A percentile compares a stretch with the other conserved stretches of the same genome.
These are phyloP conservation scores for Nyctalus aviator DNA, from an alignment of 2,797 vertebrate species.

Conservation along the genomic window DNA sequence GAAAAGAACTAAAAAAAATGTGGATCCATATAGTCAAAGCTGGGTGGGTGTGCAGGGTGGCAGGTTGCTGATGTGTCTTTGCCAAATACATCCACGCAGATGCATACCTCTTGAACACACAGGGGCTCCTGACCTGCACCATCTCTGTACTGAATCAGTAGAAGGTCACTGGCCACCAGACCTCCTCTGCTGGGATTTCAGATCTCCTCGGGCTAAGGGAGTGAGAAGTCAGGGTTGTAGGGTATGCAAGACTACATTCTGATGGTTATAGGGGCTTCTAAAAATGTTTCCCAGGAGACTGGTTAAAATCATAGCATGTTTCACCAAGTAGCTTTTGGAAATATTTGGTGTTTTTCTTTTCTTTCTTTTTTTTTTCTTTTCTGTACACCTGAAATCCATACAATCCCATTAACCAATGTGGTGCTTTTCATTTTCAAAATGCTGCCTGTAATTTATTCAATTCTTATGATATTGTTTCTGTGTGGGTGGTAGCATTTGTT, in stretches of 20 bases:
- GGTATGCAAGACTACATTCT: background rate
- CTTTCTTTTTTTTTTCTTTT: background rate
- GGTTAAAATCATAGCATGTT: background rate
- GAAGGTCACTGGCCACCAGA: background rate
- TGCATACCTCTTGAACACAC: rapidly evolving
- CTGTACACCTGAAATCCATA: background rate
- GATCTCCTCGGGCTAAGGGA: background rate
- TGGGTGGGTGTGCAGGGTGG: background rate
- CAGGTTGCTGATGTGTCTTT: too few species aligned
- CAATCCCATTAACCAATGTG: background rate
- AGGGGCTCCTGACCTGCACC: background rate
- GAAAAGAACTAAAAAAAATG: background rate
- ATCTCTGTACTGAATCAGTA: background rate
- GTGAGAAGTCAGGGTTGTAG: rapidly evolving
- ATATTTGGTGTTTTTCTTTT: background rate
- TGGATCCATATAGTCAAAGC: background rate
- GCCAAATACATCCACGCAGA: too few species aligned
- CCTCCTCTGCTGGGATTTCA: background rate
- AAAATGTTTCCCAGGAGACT: background rate
- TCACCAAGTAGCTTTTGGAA: conserved; percentile 11
- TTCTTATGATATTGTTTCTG: background rate
- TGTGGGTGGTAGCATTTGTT: background rate
- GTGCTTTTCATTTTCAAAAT: conserved; percentile 2
- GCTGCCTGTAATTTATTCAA: background rate
- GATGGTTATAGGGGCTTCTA: background rate